Evolutionary conservation across 2,888 invertebrate genomes (phyloP), one percentile per base, ranked within the genome.

Genomic region (Drosophila limbata): DNA sequence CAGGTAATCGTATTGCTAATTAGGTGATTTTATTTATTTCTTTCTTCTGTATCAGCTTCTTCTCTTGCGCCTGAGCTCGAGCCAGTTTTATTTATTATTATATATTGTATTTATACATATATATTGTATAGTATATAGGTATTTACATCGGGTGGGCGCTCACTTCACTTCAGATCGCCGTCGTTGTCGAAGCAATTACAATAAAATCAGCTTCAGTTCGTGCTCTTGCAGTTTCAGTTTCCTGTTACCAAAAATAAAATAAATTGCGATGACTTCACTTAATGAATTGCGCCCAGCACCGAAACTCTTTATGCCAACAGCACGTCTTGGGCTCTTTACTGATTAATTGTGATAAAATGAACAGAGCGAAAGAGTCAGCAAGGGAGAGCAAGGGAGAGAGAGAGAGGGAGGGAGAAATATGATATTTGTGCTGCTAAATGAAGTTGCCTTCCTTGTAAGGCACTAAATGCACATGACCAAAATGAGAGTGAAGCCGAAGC

Each of bases 181-280:
- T 53, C 53, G 42, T 42, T 56, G 44, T 62, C 44, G 45, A 45
- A 62, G 75, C 79, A 80, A 79, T 81, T 79, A 80, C 81, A 81
- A 80, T 80, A 80, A 79, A 81, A 81, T 67, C 79, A 67, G 62
- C 62, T 50, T 70, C 69, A 72, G 79, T 69, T 78, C 75, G 75
- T 67, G 73, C 73, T 73, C 73, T 68, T 80, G 77, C 78, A 79
- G 69, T 73, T 78, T 64, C 70, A 64, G 79, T 79, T 79, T 80
- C 79, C 79, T 80, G 81, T 80, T 80, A 75, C 82, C 79, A 69
- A 79, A 79, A 80, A 80, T 81, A 80, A 74, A 78, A 80, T 77
- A 78, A 77, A 80, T 77, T 77, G 66, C 77, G 73, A 67, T 62
- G 44, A 53, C 53, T 53, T 45, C 80, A 80, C 66, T 79, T 77